These are phyloP conservation scores for Premnoplex brunnescens DNA, from an alignment of 2,797 vertebrate species.

Conservation along the genomic window DNA sequence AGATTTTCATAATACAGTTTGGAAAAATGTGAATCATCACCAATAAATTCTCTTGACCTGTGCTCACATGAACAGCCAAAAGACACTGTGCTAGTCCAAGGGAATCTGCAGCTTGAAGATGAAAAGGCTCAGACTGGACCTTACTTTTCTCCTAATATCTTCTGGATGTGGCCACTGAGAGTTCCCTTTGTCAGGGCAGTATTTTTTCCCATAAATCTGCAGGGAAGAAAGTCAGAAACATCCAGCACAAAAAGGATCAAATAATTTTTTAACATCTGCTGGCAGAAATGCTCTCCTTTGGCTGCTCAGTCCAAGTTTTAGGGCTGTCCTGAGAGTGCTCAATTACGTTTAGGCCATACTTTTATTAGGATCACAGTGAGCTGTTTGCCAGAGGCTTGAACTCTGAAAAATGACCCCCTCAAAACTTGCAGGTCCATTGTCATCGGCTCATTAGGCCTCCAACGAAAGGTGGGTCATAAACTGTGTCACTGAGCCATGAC, in stretches of 20 bases:
- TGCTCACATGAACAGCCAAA: neutral
- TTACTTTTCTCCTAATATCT: neutral
- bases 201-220: neutral
- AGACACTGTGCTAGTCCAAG: neutral
- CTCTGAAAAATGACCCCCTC: slow-evolving; percentile 35
- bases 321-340: slow-evolving; percentile 29
- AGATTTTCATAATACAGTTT: neutral
- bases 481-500: neutral
- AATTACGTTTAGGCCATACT: slow-evolving; percentile 28
- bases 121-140: neutral
- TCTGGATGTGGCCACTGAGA: neutral
- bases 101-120: neutral
- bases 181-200: neutral
- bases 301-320: slow-evolving; percentile 12
- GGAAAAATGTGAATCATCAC: neutral
- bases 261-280: neutral
- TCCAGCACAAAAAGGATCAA: neutral
- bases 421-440: neutral
- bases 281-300: neutral
- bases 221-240: slow-evolving; percentile 10
- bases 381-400: slow-evolving; percentile 13
- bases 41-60: neutral
- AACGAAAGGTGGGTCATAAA: slow-evolving; percentile 24
- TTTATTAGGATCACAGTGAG: slow-evolving; percentile 24
- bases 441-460: slow-evolving; percentile 25